Base-by-base conservation (phyloP, 1,140 invertebrate species). In the Neodiprion pinetum region DNA sequence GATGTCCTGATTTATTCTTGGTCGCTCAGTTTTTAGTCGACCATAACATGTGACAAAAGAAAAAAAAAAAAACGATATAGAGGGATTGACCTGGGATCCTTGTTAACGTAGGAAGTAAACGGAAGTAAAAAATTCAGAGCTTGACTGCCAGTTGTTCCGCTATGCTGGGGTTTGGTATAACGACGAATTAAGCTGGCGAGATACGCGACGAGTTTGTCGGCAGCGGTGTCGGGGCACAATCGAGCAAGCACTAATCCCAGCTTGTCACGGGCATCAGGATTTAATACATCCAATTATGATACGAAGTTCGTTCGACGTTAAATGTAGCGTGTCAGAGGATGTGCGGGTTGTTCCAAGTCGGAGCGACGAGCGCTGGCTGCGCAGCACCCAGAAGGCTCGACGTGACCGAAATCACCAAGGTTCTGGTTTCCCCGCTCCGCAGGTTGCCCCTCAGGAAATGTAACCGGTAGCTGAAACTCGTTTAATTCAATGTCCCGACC, bases 401-500 rank as follows among this genome's bases (percentile, higher is more conserved):
- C 73, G 73, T 74, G 73, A 74, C 73, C 67, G 23, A 74, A 74
- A 74, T 74, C 66, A 49, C 68, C 67, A 74, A 74, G 40, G 48
- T 49, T 49, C 21, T 53, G 53, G 53, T 61, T 61, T 61, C n/a
- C 53, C 9, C 53, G 11, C 11, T 12, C n/a, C 5, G 11, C 53
- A 12, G 53, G 5, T 61, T 61, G 67, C 73, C 49, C 23, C 12
- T 14, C 67, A 70, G 73, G 53, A n/a, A 74, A 74, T 23, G 48
- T 70, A 74, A 70, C 73, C 67, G n/a, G 11, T 48, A 61, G 50
- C 28, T 40, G 61, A 23, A 69, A 28, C 47, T 49, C 67, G 67
- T 74, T 74, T 74, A 74, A 74, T 74, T 74, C 73, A 74, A 74
- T 74, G 73, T 69, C 49, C 68, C 73, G 12, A 23, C 50, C 48